Percentiles rank a stretch among this genome's conserved stretches.
phyloP scores from a whole-genome alignment of 1,140 invertebrate species.

The Cydia strobilella region DNA sequence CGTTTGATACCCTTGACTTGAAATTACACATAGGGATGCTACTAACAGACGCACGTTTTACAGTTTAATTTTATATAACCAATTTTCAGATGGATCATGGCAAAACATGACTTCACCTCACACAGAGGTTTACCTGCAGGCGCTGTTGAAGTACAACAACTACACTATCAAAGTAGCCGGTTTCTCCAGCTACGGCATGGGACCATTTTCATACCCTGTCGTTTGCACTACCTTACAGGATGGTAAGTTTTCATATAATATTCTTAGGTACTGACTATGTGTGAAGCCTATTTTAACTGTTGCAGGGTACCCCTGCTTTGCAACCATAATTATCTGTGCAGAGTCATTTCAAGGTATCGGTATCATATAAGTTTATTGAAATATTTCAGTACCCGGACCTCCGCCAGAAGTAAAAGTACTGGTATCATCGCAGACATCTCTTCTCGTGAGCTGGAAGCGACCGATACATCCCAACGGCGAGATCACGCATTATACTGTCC shows the following conservation, averaged over 20 bases:
- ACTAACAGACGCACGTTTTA: no score
- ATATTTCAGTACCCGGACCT: constrained; percentile 86
- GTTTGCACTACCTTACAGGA: constrained; percentile 91
- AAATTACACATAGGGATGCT: no score
- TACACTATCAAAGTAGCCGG: constrained; percentile 93
- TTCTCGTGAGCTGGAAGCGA: constrained; percentile 91
- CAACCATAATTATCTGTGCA: no score
- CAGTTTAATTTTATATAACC: no score
- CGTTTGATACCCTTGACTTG: no score
- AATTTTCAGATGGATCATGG: constrained; percentile 68
- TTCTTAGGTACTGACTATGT: background rate
- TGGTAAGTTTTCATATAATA: constrained; percentile 72
- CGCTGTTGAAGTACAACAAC: constrained; percentile 87
- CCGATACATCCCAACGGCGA: constrained; percentile 91
- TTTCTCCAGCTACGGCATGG: constrained; percentile 90
- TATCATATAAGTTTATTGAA: background rate
- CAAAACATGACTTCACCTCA: constrained; percentile 72
- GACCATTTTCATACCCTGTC: constrained; percentile 87
- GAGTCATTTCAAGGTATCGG: no score
- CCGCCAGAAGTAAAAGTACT: constrained; percentile 91
- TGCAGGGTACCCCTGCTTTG: no score
- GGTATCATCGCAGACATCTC: constrained; percentile 88
- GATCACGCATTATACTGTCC: constrained; percentile 91
- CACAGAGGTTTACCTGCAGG: constrained; percentile 86
- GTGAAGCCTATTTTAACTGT: no score